These are phyloP conservation scores for Orthosia cruda DNA, from an alignment of 2,888 invertebrate species.

Conservation along the genomic window DNA sequence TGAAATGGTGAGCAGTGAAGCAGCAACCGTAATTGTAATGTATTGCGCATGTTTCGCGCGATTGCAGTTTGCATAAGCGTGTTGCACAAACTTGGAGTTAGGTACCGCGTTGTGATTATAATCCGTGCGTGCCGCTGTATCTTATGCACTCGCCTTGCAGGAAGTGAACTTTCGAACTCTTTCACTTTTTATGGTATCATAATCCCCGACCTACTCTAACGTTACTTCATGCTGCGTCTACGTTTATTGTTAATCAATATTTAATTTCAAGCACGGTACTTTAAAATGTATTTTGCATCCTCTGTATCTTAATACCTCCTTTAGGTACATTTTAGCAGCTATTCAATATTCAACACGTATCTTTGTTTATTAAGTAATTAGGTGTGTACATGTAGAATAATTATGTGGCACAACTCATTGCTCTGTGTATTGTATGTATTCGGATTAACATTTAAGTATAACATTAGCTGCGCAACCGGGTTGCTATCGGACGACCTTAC, in stretches of 20 bases:
- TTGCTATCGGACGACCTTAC: conserved; percentile 78
- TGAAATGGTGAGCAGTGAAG: conserved; percentile 17
- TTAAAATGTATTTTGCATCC: neutral
- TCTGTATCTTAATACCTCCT: neutral
- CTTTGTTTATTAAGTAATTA: conserved; percentile 31
- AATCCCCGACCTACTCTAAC: conserved; percentile 62
- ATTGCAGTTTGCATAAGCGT: conserved; percentile 88
- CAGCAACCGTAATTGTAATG: conserved; percentile 71
- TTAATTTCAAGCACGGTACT: conserved; percentile 8
- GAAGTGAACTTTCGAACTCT: conserved; percentile 86
- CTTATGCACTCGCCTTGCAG: conserved; percentile 81
- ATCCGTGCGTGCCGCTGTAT: conserved; percentile 87
- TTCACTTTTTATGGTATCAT: conserved; percentile 79
- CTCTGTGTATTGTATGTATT: conserved; percentile 29
- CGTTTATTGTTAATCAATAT: conserved; percentile 44
- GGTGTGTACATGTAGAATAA: conserved; percentile 16
- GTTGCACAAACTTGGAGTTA: conserved; percentile 87
- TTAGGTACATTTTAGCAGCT: neutral
- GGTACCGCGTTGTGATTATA: conserved; percentile 85
- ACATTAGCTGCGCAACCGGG: conserved; percentile 81
- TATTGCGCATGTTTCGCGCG: conserved; percentile 85
- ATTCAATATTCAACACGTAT: neutral
- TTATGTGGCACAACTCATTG: conserved; percentile 41
- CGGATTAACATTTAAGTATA: conserved; percentile 70
- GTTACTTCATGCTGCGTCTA: conserved; percentile 26